Conservation (phyloP, 2,113 vertebrate species). For the Carassius gibelio region DNA sequence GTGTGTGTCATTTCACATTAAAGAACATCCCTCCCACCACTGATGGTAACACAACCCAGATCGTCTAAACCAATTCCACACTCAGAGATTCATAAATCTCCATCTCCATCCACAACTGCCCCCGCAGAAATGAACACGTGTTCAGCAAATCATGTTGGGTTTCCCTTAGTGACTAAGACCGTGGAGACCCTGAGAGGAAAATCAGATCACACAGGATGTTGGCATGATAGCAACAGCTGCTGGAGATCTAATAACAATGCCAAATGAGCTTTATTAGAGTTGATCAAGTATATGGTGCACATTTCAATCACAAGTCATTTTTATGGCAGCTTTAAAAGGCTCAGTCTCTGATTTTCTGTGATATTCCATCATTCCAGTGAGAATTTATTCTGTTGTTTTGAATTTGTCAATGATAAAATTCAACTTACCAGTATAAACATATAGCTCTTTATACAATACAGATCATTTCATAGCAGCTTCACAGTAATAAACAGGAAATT, state of each 20-base stretch:
- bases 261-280: background rate
- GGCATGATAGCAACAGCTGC: conserved; percentile 16
- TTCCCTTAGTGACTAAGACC: conserved; percentile 22
- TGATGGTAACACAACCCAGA: background rate
- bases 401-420: background rate
- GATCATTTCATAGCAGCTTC: too few relatives aligned
- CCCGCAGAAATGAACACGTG: conserved; percentile 16
- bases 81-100: background rate
- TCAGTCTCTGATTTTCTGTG: background rate
- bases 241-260: background rate
- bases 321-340: background rate
- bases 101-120: conserved; percentile 8
- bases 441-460: too few relatives aligned
- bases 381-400: background rate
- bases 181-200: conserved; percentile 16
- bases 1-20: background rate
- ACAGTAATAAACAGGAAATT: too few relatives aligned
- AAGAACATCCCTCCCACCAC: background rate
- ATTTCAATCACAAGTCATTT: background rate
- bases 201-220: conserved; percentile 34
- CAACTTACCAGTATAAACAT: too few relatives aligned
- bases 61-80: conserved; percentile 30
- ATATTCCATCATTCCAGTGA: background rate
- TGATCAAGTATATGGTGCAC: background rate
- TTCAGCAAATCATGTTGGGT: conserved; percentile 30